Evolutionary conservation across 1,140 invertebrate species (phyloP).

Genomic region (Bombus sibiricus): DNA sequence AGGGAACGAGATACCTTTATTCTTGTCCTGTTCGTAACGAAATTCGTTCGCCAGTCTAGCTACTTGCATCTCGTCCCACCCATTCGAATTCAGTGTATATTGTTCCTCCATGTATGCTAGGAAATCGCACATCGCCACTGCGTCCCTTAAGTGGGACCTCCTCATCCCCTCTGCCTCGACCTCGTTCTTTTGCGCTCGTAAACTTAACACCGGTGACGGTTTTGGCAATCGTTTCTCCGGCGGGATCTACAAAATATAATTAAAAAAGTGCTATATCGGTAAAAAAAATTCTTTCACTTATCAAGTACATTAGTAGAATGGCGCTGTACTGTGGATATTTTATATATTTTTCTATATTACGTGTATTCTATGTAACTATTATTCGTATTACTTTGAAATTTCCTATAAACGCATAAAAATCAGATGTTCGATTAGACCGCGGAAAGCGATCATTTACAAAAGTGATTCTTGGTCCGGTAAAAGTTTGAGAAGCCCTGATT

Average conservation of each 20-base stretch:
- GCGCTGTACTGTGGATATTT: too few species aligned
- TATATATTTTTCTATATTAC: too few species aligned
- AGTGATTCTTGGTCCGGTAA: too few species aligned
- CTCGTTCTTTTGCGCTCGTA: conserved; percentile 93
- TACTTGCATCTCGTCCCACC: conserved; percentile 88
- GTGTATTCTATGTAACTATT: too few species aligned
- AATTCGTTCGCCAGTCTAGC: conserved; percentile 86
- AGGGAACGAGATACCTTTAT: conserved; percentile 89
- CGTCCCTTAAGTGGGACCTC: conserved; percentile 91
- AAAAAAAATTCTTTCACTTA: too few species aligned
- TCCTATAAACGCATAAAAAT: too few species aligned
- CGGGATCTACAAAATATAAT: conserved; percentile 74
- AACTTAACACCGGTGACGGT: conserved; percentile 89
- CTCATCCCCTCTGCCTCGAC: conserved; percentile 95
- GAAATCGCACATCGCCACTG: conserved; percentile 95
- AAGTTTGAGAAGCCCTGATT: too few species aligned
- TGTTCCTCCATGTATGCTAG: conserved; percentile 92
- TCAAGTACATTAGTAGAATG: too few species aligned
- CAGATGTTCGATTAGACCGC: too few species aligned
- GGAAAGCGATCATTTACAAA: too few species aligned
- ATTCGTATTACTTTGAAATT: too few species aligned
- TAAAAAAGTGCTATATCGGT: background rate
- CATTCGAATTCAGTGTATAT: conserved; percentile 76
- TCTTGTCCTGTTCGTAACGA: conserved; percentile 87
- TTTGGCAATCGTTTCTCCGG: conserved; percentile 84